Percentiles rank a stretch among this genome's conserved stretches.
phyloP scores from a whole-genome alignment of 1,140 invertebrate species.

The Drosophila nebulosa region DNA sequence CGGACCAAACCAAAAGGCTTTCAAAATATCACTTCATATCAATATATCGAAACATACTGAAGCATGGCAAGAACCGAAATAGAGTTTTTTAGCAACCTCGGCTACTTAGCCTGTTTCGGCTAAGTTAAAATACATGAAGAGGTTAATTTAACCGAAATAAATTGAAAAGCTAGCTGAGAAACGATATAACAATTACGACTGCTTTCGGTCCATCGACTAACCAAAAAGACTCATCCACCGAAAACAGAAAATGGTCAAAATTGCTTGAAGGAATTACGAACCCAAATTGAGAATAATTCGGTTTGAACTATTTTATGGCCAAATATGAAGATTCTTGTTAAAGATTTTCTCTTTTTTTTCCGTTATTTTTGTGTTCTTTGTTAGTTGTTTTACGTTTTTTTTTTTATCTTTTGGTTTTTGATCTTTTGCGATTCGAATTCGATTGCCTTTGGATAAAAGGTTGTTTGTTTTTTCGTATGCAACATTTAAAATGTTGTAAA shows the following conservation, averaged over 20 bases:
- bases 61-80: neutral
- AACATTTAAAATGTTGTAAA: slow-evolving; percentile 63
- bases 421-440: slow-evolving; percentile 79
- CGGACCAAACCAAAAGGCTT: neutral
- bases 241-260: too few species aligned
- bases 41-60: neutral
- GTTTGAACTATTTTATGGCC: neutral
- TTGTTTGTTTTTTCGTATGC: slow-evolving; percentile 39
- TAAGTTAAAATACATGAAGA: neutral
- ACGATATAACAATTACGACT: too few species aligned
- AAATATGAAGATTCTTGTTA: slow-evolving; percentile 73
- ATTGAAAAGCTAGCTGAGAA: too few species aligned
- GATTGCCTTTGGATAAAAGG: slow-evolving; percentile 70
- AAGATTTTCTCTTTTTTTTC: slow-evolving; percentile 23
- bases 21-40: neutral
- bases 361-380: slow-evolving; percentile 41
- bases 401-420: slow-evolving; percentile 64
- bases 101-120: too few species aligned
- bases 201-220: too few species aligned
- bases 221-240: too few species aligned
- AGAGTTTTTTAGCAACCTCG: too few species aligned
- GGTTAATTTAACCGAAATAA: too few species aligned
- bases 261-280: neutral
- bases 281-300: neutral
- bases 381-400: slow-evolving; percentile 35